Evolutionary conservation across 2,888 invertebrate species (phyloP).

Genomic region (Actias luna): DNA sequence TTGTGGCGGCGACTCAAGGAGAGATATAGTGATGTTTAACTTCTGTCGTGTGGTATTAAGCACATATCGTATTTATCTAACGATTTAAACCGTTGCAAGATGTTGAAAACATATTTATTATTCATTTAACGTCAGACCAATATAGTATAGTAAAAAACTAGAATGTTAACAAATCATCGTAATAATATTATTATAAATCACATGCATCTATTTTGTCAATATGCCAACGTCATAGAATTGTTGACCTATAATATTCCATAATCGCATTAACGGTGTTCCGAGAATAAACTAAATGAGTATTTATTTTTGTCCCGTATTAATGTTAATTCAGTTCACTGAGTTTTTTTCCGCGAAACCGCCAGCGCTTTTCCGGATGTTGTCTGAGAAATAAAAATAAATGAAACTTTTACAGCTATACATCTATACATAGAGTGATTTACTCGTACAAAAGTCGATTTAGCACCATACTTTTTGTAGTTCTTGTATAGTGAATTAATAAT

Average conservation of each 20-base stretch:
- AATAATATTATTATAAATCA: neutral
- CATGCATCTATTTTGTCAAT: neutral
- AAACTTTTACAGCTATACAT: neutral
- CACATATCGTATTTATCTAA: no score
- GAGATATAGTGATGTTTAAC: no score
- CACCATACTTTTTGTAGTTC: neutral
- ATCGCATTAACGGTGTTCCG: neutral
- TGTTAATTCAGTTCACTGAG: slow-evolving; percentile 1
- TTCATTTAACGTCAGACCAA: neutral
- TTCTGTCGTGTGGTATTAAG: no score
- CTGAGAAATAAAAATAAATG: neutral
- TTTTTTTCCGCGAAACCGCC: neutral
- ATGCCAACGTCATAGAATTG: neutral
- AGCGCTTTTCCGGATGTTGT: neutral
- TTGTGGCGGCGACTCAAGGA: no score
- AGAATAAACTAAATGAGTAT: neutral
- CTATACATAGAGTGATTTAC: neutral
- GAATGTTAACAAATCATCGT: neutral
- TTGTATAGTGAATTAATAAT: neutral
- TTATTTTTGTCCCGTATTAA: slow-evolving; percentile 2
- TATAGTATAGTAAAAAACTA: neutral
- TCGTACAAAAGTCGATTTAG: neutral
- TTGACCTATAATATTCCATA: neutral
- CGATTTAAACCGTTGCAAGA: neutral
- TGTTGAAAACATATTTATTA: neutral